phyloP scores from a whole-genome alignment of 37 sponge, comb jelly and placozoan genomes.

The Eunapius fragilis region DNA sequence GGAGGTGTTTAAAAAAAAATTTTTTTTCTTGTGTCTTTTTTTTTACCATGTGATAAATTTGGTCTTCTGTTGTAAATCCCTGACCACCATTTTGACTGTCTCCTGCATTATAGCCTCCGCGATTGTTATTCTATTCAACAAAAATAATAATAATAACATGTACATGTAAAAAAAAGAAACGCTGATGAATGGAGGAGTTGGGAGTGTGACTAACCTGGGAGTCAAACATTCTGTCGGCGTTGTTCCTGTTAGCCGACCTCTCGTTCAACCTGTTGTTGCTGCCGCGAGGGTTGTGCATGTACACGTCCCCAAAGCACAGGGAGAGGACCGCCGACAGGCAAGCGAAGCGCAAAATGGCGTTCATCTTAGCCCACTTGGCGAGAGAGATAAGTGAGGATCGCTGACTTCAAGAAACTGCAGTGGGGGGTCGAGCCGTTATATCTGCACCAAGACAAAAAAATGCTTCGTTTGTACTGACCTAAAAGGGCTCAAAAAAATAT shows the following conservation, averaged over 20 bases:
- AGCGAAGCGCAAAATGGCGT: constrained; percentile 22
- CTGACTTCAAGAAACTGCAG: no score
- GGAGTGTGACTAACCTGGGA: constrained; percentile 80
- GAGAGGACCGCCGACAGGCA: constrained; percentile 23
- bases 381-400: no score
- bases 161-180: background rate
- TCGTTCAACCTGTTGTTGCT: constrained; percentile 98
- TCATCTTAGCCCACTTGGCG: no score
- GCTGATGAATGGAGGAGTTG: no score
- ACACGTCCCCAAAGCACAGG: constrained; percentile 66
- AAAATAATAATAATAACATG: background rate
- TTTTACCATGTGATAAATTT: constrained; percentile 85
- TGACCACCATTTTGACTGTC: constrained; percentile 34
- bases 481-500: no score
- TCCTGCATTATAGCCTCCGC: constrained; percentile 98
- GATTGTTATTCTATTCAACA: constrained; percentile 90
- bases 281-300: constrained; percentile 97
- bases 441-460: no score
- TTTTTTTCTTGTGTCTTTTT: background rate
- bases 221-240: constrained; percentile 97
- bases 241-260: no score
- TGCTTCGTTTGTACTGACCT: no score
- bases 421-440: no score
- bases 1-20: background rate
- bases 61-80: constrained; percentile 61